These are phyloP conservation scores for Trissolcus japonicus DNA, from an alignment of 2,888 invertebrate genomes.

Conservation along the genomic window DNA sequence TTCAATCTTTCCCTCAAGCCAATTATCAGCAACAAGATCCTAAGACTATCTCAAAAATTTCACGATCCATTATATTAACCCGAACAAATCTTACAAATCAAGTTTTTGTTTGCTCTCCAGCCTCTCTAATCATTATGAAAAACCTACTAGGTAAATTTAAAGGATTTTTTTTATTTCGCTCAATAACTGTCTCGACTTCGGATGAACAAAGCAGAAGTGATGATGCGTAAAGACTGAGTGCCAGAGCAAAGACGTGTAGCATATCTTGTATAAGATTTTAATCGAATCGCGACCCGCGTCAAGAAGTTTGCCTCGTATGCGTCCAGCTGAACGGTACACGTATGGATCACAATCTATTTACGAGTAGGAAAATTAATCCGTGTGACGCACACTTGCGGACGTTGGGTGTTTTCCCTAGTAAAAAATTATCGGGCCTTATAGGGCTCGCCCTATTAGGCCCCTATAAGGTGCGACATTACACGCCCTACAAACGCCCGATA, in stretches of 20 bases:
- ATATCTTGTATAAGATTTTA: background rate
- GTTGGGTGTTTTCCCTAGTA: slow-evolving; percentile 15
- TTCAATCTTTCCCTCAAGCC: too few species aligned
- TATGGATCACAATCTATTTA: background rate
- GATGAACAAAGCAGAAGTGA: slow-evolving; percentile 18
- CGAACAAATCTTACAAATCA: too few species aligned
- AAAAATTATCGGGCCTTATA: too few species aligned
- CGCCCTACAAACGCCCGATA: too few species aligned
- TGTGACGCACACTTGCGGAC: slow-evolving; percentile 9
- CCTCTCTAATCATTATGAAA: background rate
- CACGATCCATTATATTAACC: background rate
- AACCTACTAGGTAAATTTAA: background rate
- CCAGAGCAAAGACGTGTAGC: too few species aligned
- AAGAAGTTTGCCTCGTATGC: background rate
- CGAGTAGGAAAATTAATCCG: background rate
- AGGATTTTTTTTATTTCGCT: background rate
- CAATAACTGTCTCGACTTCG: background rate
- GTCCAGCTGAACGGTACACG: background rate
- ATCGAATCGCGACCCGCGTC: slow-evolving; percentile 2
- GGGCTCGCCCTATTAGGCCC: too few species aligned
- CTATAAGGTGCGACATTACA: too few species aligned
- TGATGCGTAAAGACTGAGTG: slow-evolving; percentile 29
- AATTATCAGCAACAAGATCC: too few species aligned
- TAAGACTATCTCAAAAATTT: background rate
- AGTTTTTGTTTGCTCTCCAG: background rate